Base-by-base conservation (phyloP, 1,140 invertebrate species). In the Apis florea region DNA sequence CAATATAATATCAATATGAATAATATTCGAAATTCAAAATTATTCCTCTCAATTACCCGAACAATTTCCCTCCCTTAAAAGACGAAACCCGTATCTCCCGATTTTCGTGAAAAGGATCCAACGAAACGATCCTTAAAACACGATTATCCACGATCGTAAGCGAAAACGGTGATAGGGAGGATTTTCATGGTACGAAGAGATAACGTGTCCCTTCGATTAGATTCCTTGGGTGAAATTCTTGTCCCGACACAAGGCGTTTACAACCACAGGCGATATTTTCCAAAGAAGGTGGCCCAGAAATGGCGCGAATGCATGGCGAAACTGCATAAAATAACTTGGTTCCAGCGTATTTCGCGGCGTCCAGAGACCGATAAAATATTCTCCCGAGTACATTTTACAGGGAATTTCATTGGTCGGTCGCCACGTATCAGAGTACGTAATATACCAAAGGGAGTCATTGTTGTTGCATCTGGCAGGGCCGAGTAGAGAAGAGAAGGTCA, bases 401-500 rank as follows among this genome's bases (percentile, higher is more conserved):
- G 54, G 69, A 83, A 83, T 79, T 83, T 83, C 82, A 79, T 79
- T 79, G 69, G 53, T 79, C 26, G n/a, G 17, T 58, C 31, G 53
- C 53, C 24, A 51, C 75, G 61, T 83, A 71, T 79, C 79, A 72
- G 68, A 13, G 76, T 54, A 19, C 53, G 49, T 77, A 77, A 82
- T 77, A 77, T 70, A 70, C 73, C 80, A 77, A 82, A 77, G 74
- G 64, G 80, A 82, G 74, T 63, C 74, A 6, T 40, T 40, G 56
- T 82, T 82, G 79, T 82, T 77, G 80, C 73, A 26, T 77, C 54
- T 40, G 64, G 54, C 66, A 58, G 47, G n/a, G 54, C 11, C 63
- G 10, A 19, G 63, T 24, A 21, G 5, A 8, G 40, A 47, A 64
- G 51, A 74, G 59, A 59, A 81, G 53, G 72, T 67, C 54, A 68